Evolutionary conservation across 2,888 invertebrate genomes (phyloP), one percentile per base, ranked within the genome.

Genomic region (Abrostola triplasia): DNA sequence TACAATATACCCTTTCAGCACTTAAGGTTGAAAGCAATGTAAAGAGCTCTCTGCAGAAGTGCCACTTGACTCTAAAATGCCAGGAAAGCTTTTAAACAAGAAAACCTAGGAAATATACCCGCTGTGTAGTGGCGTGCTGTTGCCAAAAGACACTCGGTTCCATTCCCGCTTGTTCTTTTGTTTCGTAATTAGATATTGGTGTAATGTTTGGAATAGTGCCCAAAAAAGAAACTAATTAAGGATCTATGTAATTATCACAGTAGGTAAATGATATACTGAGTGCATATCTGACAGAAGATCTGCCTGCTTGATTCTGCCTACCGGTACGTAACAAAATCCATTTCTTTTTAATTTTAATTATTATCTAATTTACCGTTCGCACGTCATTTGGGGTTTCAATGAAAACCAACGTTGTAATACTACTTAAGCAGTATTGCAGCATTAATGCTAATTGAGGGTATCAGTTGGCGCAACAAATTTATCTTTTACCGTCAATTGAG

Each of bases 31-130:
- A 71, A 67, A 81, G 79, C 80, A 64, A 73, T 67, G 59, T 59
- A 35, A 60, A 81, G 77, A 57, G 71, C 78, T 36, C 82, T 77
- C 44, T 41, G 36, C 10, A 35, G 37, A 48, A 80, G 80, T 65
- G 66, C 11, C 64, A 71, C 82, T 80, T 64, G 67, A 70, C 69
- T 71, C 68, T 78, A 74, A 80, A 80, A 80, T 54, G 70, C 73
- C 69, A 78, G 64, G 56, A 69, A 76, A 64, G 69, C 73, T 76
- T 81, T 73, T 47, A 65, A 70, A 69, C 61, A 73, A 67, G 69
- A 65, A 73, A 73, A 67, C 58, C 64, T 73, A 67, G 53, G 24
- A 38, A 24, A 11, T 59, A 13, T 42, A 13, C 44, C 44, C 4
- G 8, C 7, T 40, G 37, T 9, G 12, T 48, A 50, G 59, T 35